Base-by-base conservation (phyloP, 2,113 vertebrate species). In the Prionailurus bengalensis region DNA sequence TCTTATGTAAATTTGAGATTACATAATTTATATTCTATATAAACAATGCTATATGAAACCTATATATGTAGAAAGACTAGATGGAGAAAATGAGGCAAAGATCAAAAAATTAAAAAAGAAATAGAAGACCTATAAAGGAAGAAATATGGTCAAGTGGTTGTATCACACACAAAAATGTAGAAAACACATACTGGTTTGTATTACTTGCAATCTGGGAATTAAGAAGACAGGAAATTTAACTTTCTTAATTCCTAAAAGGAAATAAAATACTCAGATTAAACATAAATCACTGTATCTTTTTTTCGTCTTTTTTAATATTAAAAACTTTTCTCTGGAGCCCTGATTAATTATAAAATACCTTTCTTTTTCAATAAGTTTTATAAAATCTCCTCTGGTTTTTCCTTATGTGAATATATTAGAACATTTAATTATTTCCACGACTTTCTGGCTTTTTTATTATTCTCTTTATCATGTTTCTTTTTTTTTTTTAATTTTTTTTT, bases 381-480 rank as follows among this genome's bases (percentile, higher is more conserved):
- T 70, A 89, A 96, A 88, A 94, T 86, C 79, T 89, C 84, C 74
- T 96, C 58, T 97, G 65, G 95, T 81, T 94, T 97, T 63, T 92
- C 90, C 95, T 82, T 89, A 33, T 48, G 15, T 82, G 85, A 95
- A 66, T 91, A 91, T 81, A 95, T 83, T 82, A 93, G 48, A 97
- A 93, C 48, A 97, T 79, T 96, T 93, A 94, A 95, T 97, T 93
- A 95, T 93, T 96, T 89, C 53, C 7, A 91, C 70, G 73, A 95
- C 48, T 93, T 93, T 70, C 23, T 95, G 90, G 68, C 79, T 82
- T 94, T 96, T 86, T 95, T 95, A 97, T 95, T 93, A 86, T 95
- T 96, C 78, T 92, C 42, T 92, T 94, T 97, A 92, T 95, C 78
- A 74, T 95, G 29, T 74, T 82, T 85, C 89, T 61, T 36, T 36